Evolutionary conservation across 1,140 invertebrate genomes (phyloP).

Genomic region (Hyles vespertilio): DNA sequence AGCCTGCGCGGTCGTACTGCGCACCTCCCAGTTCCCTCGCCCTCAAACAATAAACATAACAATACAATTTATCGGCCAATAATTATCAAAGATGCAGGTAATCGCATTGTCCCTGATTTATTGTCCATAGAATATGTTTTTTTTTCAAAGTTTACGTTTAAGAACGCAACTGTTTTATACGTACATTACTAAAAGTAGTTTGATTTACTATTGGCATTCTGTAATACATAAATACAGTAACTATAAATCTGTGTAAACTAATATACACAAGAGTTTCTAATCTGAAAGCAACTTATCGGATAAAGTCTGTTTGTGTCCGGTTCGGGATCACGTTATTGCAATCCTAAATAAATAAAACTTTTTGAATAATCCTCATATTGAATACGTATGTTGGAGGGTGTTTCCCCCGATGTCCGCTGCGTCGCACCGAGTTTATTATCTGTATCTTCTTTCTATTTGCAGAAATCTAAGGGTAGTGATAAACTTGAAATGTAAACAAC

Average conservation of each 20-base stretch:
- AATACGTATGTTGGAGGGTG: background rate
- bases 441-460: slow-evolving; percentile 4
- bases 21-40: slow-evolving; percentile 10
- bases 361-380: background rate
- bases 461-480: slow-evolving; percentile 4
- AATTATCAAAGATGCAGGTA: too few relatives aligned
- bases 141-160: background rate
- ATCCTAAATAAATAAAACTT: slow-evolving; percentile 17
- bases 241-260: background rate
- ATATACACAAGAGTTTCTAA: background rate
- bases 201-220: background rate
- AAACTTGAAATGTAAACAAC: slow-evolving; percentile 10
- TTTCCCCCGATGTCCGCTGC: background rate
- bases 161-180: background rate
- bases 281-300: background rate
- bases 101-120: too few relatives aligned
- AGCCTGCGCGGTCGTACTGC: slow-evolving; percentile 1
- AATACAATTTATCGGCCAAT: background rate
- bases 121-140: too few relatives aligned
- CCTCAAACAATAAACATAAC: slow-evolving; percentile 17
- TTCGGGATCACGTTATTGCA: slow-evolving; percentile 9
- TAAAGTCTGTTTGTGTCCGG: background rate
- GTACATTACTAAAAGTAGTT: too few relatives aligned
- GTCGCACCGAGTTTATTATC: background rate
- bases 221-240: background rate